A percentile compares a stretch with the other conserved stretches of the same genome.
phyloP scores from a whole-genome alignment of 2,113 vertebrate genomes.

The Castor canadensis region DNA sequence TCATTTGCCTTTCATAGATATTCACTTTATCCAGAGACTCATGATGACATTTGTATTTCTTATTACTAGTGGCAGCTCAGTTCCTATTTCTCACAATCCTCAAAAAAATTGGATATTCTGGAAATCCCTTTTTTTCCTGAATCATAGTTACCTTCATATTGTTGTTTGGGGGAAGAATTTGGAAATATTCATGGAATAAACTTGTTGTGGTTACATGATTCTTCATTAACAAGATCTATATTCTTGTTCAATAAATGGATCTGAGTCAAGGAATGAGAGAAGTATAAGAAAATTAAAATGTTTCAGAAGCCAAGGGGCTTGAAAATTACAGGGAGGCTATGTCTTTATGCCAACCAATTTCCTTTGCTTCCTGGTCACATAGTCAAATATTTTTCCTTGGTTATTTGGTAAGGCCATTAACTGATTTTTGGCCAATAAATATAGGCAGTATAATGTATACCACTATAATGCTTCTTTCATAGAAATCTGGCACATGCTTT shows the following conservation, averaged over 20 bases:
- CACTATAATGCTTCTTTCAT: background rate
- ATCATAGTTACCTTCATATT: background rate
- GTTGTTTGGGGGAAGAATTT: background rate
- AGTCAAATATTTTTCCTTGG: background rate
- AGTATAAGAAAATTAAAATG: constrained; percentile 13
- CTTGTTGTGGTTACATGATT: background rate
- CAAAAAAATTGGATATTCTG: background rate
- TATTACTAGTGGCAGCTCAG: background rate
- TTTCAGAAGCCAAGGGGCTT: background rate
- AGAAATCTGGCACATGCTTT: background rate
- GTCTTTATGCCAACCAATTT: background rate
- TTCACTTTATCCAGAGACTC: background rate
- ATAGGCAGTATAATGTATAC: background rate
- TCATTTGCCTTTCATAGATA: background rate
- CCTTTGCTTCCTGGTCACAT: background rate
- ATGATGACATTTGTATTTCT: background rate
- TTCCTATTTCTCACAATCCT: background rate
- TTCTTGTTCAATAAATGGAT: background rate
- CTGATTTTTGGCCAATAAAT: background rate
- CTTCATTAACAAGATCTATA: background rate
- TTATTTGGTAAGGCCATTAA: background rate
- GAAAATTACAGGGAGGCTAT: background rate
- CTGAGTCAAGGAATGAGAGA: background rate
- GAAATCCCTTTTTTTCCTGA: background rate
- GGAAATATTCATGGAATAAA: background rate